phyloP scores from a whole-genome alignment of 2,888 invertebrate genomes.

The Tenthredo livida region DNA sequence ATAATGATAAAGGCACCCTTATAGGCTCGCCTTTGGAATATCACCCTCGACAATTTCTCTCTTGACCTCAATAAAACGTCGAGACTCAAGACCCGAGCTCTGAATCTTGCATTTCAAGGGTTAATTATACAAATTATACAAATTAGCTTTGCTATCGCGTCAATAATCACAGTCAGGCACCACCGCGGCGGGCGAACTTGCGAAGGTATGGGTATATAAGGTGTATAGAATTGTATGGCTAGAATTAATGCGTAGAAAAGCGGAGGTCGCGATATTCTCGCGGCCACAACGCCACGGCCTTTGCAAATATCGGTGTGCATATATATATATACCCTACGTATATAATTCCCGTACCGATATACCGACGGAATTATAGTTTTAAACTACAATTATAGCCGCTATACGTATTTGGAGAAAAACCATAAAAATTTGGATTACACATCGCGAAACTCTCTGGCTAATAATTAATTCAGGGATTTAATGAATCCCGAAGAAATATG shows the following conservation, averaged over 20 bases:
- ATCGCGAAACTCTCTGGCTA: too few relatives aligned
- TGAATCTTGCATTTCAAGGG: conserved; percentile 45
- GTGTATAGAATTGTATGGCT: background rate
- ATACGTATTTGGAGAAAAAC: too few relatives aligned
- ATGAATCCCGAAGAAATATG: too few relatives aligned
- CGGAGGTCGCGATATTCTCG: conserved; percentile 4
- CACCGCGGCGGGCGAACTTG: background rate
- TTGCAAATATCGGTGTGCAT: background rate
- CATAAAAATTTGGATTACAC: too few relatives aligned
- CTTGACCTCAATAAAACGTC: conserved; percentile 43
- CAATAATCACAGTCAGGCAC: conserved; percentile 18
- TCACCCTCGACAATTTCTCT: conserved; percentile 38
- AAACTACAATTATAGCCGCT: background rate
- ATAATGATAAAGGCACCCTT: background rate
- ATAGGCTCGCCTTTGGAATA: background rate
- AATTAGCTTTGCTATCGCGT: conserved; percentile 45
- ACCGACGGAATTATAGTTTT: background rate
- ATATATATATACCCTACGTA: background rate
- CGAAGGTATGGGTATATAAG: background rate
- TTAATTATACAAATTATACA: conserved; percentile 48
- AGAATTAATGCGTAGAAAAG: conserved; percentile 8
- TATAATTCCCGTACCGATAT: too few relatives aligned
- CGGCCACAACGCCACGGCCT: background rate
- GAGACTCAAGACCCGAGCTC: background rate
- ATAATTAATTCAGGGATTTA: too few relatives aligned